Evolutionary conservation across 2,888 invertebrate genomes (phyloP), one percentile per base, ranked within the genome.

Genomic region (Drosophila acutilabella): DNA sequence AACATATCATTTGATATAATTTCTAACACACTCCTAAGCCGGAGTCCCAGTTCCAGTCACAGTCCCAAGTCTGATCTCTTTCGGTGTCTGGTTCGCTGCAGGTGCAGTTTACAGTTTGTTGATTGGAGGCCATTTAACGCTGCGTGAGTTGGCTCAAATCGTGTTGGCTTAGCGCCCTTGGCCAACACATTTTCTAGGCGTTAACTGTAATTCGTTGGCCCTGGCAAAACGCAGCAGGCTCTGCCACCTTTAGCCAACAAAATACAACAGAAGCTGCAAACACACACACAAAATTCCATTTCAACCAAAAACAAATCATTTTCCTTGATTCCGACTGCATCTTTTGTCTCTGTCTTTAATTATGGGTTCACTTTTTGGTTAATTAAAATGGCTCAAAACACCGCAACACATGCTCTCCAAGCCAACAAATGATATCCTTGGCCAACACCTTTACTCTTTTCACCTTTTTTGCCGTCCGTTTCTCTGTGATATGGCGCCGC

Each of bases 61-160:
- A 30, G 20, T n/a, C 23, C 8, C 8, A 16, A 23, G 36, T 42
- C 13, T 48, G 42, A 8, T 51, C 30, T 53, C 40, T 50, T 45
- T 62, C 41, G 33, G n/a, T 30, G 23, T 38, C 42, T 54, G 13
- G 36, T 33, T 56, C 54, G 58, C 81, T 87, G 85, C 85, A 89
- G 85, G 84, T 85, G 85, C 88, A 81, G 68, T 30, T 79, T 58
- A 59, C 71, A 64, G 61, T 69, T 67, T 48, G 64, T 70, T 89
- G 85, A 89, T 89, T 85, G 85, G 81, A 70, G 59, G 58, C 80
- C 74, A 89, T 87, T 86, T 86, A 86, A 87, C 85, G 88, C 85
- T 84, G 85, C 85, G 89, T 86, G 85, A 84, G 85, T 57, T 59
- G 62, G 59, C 77, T 41, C 47, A 40, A 36, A 42, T 36, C 45